phyloP scores from a whole-genome alignment of 2,113 vertebrate species.

The Serinus canaria region DNA sequence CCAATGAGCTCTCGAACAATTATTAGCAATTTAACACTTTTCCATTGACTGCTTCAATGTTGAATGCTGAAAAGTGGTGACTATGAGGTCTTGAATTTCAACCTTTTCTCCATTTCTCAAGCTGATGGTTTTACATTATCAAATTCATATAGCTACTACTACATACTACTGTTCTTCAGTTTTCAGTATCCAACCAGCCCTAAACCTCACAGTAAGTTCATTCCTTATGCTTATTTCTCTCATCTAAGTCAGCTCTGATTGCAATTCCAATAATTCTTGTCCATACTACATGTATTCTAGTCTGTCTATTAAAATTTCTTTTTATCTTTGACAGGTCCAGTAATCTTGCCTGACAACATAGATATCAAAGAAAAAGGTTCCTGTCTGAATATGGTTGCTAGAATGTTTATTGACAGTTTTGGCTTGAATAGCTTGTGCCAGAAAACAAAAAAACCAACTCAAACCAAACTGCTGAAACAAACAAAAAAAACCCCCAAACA shows the following conservation, averaged over 20 bases:
- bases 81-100: neutral
- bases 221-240: neutral
- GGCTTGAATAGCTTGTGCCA: neutral
- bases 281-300: neutral
- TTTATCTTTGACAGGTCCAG: neutral
- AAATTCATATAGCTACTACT: neutral
- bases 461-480: neutral
- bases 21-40: neutral
- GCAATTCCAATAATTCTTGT: neutral
- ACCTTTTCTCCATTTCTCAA: neutral
- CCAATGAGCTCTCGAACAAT: neutral
- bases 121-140: neutral
- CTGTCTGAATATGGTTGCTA: neutral
- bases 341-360: neutral
- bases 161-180: neutral
- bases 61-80: neutral
- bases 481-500: neutral
- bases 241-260: neutral
- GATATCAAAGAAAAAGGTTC: neutral
- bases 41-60: neutral
- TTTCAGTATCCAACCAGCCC: neutral
- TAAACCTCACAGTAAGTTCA: neutral
- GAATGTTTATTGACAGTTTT: neutral
- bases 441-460: too few species aligned
- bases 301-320: neutral